These are phyloP conservation scores for Lepidostoma basale DNA, from an alignment of 1,140 invertebrate genomes.

Conservation along the genomic window DNA sequence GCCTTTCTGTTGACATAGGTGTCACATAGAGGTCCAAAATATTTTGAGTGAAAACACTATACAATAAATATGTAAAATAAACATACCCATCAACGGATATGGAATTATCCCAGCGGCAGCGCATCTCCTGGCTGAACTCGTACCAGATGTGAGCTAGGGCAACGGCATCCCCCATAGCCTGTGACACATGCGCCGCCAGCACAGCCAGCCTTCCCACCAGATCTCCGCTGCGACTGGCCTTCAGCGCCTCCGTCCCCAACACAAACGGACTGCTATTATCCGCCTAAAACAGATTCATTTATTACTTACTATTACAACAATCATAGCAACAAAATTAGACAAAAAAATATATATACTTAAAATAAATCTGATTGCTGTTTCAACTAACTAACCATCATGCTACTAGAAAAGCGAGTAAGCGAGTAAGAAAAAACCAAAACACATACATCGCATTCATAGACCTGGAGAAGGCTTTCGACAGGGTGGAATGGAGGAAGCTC, in stretches of 20 bases:
- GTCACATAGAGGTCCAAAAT: no score
- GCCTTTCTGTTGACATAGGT: no score
- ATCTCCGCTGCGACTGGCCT: constrained; percentile 78
- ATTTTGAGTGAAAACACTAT: constrained; percentile 25
- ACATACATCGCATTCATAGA: no score
- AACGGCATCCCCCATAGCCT: constrained; percentile 76
- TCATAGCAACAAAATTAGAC: constrained; percentile 21
- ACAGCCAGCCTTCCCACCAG: constrained; percentile 84
- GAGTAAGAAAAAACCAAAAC: no score
- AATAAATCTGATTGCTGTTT: background rate
- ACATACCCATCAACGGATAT: constrained; percentile 84
- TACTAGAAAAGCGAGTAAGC: no score
- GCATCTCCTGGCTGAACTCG: constrained; percentile 87
- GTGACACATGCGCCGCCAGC: constrained; percentile 77
- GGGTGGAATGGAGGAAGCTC: no score
- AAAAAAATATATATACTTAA: background rate
- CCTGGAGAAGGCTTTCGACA: no score
- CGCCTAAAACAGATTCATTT: constrained; percentile 19
- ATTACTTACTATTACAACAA: constrained; percentile 3
- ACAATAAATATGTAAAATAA: constrained; percentile 23
- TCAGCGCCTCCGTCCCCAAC: constrained; percentile 61
- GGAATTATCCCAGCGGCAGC: constrained; percentile 86
- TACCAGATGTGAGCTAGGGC: constrained; percentile 91
- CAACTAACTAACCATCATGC: no score
- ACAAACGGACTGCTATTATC: constrained; percentile 24